Conservation (phyloP, 30 jellyfish, hydroid and myxozoan species). For the Nemopilema nomurai region DNA sequence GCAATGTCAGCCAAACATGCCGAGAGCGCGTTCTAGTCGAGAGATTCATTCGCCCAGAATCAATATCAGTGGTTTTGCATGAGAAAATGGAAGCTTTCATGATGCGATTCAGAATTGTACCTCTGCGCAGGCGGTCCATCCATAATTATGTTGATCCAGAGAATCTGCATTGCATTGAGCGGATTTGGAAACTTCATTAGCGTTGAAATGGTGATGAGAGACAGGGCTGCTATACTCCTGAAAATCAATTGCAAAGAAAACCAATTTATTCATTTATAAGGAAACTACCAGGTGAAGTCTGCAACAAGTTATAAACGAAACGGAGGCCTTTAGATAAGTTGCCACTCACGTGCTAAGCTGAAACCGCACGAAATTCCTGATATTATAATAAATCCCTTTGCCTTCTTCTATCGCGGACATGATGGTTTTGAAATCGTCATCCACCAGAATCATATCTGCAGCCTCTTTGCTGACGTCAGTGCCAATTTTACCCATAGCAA, state of each 20-base stretch:
- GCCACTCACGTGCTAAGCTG: slow-evolving; percentile 95
- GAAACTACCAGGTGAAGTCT: no score
- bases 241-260: not conserved
- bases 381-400: slow-evolving; percentile 88
- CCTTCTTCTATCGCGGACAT: slow-evolving; percentile 98
- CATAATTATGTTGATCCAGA: slow-evolving; percentile 96
- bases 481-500: slow-evolving; percentile 97
- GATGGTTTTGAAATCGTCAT: slow-evolving; percentile 88
- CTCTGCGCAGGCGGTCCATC: slow-evolving; percentile 99
- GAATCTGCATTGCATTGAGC: slow-evolving; percentile 92
- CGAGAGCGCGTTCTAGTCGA: no score
- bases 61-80: no score
- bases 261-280: no score
- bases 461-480: slow-evolving; percentile 98
- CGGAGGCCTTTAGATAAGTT: no score
- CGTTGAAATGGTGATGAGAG: slow-evolving; percentile 83
- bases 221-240: slow-evolving; percentile 97
- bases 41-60: no score
- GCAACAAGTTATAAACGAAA: no score
- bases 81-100: not conserved
- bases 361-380: slow-evolving; percentile 92
- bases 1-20: no score
- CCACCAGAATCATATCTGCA: slow-evolving; percentile 95
- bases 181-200: slow-evolving; percentile 90
- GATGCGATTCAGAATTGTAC: slow-evolving; percentile 6